phyloP scores from a whole-genome alignment of 2,797 vertebrate species.

The Ptychobarbus kaznakovi region DNA sequence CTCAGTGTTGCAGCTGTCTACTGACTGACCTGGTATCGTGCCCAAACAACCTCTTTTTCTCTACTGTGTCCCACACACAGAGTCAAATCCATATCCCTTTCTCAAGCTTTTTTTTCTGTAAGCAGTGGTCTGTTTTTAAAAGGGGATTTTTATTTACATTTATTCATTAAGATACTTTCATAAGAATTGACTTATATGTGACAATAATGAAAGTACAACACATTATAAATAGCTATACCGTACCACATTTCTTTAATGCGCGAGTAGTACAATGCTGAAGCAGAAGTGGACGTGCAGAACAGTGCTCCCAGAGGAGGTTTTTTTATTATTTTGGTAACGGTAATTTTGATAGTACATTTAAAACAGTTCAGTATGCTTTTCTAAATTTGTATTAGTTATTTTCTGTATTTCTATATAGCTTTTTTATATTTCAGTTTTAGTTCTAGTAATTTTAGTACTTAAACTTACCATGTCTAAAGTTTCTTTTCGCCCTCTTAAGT shows the following conservation, averaged over 20 bases:
- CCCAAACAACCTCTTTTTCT: conserved; percentile 47
- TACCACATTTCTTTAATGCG: not conserved
- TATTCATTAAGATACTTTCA: not conserved
- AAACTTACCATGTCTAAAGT: not conserved
- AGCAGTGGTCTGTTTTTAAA: not conserved
- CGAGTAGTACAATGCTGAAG: not conserved
- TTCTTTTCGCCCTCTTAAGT: too few relatives aligned
- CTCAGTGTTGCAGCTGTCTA: conserved; percentile 63
- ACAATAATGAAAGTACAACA: not conserved
- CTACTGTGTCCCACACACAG: not conserved
- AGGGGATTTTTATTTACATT: not conserved
- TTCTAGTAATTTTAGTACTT: not conserved
- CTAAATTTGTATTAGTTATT: not conserved
- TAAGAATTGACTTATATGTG: not conserved
- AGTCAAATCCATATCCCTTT: conserved; percentile 4
- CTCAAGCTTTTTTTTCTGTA: not conserved
- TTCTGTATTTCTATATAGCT: not conserved
- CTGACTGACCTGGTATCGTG: conserved; percentile 68
- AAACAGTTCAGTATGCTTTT: not conserved
- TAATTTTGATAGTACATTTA: not conserved
- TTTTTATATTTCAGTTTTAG: not conserved
- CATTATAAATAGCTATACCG: not conserved
- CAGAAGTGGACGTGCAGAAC: not conserved
- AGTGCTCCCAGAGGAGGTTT: not conserved
- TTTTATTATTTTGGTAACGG: not conserved